These are phyloP conservation scores for Drosophila melanogaster DNA, from an alignment of 1,140 invertebrate genomes.

Conservation along the genomic window DNA sequence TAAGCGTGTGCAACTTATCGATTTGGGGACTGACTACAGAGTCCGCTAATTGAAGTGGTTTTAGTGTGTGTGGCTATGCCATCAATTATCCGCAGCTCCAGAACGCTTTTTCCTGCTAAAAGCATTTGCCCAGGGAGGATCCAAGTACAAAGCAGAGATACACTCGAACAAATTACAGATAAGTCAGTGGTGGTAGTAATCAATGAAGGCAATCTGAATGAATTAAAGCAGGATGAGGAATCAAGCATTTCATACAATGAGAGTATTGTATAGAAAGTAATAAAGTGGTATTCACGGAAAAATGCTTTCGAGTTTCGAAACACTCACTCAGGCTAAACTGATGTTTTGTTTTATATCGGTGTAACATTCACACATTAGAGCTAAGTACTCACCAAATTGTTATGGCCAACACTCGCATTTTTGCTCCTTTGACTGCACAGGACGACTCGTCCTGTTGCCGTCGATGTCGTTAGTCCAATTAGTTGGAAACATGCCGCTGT, in stretches of 20 bases:
- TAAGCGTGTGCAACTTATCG: conserved; percentile 71
- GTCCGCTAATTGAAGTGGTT: conserved; percentile 77
- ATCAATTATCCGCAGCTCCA: conserved; percentile 69
- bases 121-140: conserved; percentile 13
- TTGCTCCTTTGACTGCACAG: conserved; percentile 6
- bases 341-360: conserved; percentile 4
- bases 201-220: too few species aligned
- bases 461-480: conserved; percentile 21
- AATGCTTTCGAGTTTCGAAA: neutral
- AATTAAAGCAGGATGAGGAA: too few species aligned
- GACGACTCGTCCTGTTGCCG: conserved; percentile 2
- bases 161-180: neutral
- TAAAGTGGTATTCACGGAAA: too few species aligned
- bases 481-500: conserved; percentile 42
- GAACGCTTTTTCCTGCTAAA: conserved; percentile 49
- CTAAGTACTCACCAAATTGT: conserved; percentile 64
- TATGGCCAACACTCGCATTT: conserved; percentile 28
- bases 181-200: neutral
- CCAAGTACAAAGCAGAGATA: neutral
- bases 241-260: too few species aligned
- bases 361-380: conserved; percentile 55
- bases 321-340: too few species aligned
- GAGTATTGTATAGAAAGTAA: neutral
- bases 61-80: conserved; percentile 37
- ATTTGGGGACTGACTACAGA: conserved; percentile 44